phyloP scores from a whole-genome alignment of 2,113 vertebrate species.

The Bucco capensis region DNA sequence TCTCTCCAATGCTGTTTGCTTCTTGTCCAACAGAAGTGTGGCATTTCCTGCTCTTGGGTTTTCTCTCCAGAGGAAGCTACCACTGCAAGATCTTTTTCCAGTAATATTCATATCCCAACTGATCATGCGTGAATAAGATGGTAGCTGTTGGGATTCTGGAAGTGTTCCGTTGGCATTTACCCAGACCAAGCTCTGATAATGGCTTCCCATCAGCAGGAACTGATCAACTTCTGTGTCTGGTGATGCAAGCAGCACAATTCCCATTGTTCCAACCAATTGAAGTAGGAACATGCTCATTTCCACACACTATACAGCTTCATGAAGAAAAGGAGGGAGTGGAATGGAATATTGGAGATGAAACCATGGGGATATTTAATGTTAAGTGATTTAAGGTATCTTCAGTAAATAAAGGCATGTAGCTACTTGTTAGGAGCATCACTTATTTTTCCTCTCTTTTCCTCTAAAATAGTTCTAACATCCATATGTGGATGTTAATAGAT shows the following conservation, averaged over 20 bases:
- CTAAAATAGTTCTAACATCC: neutral
- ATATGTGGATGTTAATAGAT: fast-evolving
- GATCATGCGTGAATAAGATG: constrained; percentile 7
- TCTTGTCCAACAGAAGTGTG: neutral
- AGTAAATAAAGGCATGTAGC: neutral
- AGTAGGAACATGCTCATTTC: neutral
- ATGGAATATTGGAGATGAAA: neutral
- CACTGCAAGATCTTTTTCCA: neutral
- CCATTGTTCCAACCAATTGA: neutral
- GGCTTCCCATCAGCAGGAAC: neutral
- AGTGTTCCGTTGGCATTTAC: neutral
- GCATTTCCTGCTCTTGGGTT: neutral
- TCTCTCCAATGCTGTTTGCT: neutral
- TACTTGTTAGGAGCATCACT: neutral
- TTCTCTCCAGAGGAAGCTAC: constrained; percentile 2
- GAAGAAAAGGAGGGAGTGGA: neutral
- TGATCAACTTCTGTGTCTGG: constrained; percentile 21
- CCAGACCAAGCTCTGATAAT: too few species aligned
- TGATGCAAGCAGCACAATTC: neutral
- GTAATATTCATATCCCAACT: constrained; percentile 2
- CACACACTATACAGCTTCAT: neutral
- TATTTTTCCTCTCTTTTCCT: neutral
- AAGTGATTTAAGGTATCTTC: neutral
- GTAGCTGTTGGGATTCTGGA: neutral
- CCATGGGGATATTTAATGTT: neutral